Evolutionary conservation across 1,140 invertebrate genomes (phyloP).

Genomic region (Aphaenogaster floridana): DNA sequence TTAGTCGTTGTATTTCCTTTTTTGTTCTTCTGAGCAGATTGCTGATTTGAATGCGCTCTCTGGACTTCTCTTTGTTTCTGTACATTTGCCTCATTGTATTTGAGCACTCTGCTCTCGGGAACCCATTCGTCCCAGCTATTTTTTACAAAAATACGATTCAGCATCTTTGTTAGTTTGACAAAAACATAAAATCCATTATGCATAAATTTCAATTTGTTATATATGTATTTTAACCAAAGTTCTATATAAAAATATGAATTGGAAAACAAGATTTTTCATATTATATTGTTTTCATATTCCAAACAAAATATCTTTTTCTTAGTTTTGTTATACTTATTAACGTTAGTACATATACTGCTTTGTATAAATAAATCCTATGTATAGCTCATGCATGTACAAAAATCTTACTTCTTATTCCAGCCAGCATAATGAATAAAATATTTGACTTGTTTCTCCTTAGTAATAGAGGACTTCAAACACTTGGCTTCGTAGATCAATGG

Average conservation of each 20-base stretch:
- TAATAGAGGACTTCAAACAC: slow-evolving; percentile 94
- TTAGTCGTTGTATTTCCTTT: slow-evolving; percentile 81
- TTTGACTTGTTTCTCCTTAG: slow-evolving; percentile 94
- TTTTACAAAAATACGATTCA: slow-evolving; percentile 6
- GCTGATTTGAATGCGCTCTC: slow-evolving; percentile 92
- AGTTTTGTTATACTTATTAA: background rate
- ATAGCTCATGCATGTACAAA: background rate
- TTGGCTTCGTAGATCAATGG: slow-evolving; percentile 98
- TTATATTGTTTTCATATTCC: background rate
- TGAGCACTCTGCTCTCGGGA: slow-evolving; percentile 96
- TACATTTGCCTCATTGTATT: slow-evolving; percentile 97
- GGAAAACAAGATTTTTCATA: background rate
- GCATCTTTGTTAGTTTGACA: background rate
- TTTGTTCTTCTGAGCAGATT: slow-evolving; percentile 84
- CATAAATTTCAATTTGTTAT: no score
- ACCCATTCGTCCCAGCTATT: slow-evolving; percentile 99
- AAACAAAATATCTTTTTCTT: background rate
- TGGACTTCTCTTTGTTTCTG: slow-evolving; percentile 96
- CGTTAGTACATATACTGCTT: background rate
- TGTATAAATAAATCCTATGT: background rate
- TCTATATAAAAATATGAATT: background rate
- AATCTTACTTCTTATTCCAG: slow-evolving; percentile 98
- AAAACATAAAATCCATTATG: background rate
- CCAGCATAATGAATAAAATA: slow-evolving; percentile 99
- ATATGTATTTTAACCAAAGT: background rate